Conservation (phyloP, 2,888 invertebrate genomes). For the Gymnocheta viridis region DNA sequence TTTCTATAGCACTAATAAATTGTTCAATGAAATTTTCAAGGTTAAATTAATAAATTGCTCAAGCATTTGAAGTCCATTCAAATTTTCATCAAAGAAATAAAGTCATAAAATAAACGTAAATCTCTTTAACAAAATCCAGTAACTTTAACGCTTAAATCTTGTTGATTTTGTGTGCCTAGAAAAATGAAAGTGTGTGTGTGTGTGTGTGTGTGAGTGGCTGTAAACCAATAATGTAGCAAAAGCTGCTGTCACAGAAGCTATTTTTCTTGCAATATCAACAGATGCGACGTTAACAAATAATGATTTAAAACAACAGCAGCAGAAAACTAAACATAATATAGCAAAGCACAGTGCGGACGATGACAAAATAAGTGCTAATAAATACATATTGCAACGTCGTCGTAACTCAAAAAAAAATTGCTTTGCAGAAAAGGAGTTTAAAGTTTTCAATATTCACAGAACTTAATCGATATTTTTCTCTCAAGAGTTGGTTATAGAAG, state of each 20-base stretch:
- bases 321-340: background rate
- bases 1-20: background rate
- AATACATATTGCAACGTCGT: too few species aligned
- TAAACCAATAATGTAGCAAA: conserved; percentile 7
- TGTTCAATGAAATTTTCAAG: conserved; percentile 37
- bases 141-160: conserved; percentile 13
- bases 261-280: conserved; percentile 15
- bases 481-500: too few species aligned
- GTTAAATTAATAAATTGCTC: background rate
- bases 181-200: background rate
- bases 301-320: background rate
- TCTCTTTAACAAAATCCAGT: background rate
- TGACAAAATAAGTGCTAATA: background rate
- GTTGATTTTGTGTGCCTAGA: background rate
- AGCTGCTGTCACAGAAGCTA: conserved; percentile 38
- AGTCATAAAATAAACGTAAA: conserved; percentile 1
- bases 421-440: too few species aligned
- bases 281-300: background rate
- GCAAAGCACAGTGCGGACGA: background rate
- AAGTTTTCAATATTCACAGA: too few species aligned
- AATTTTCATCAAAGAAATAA: conserved; percentile 13
- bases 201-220: background rate
- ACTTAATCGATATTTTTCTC: too few species aligned
- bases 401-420: too few species aligned
- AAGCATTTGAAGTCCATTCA: background rate